Conservation (phyloP, 2,797 vertebrate species). For the Danio tinwini region DNA sequence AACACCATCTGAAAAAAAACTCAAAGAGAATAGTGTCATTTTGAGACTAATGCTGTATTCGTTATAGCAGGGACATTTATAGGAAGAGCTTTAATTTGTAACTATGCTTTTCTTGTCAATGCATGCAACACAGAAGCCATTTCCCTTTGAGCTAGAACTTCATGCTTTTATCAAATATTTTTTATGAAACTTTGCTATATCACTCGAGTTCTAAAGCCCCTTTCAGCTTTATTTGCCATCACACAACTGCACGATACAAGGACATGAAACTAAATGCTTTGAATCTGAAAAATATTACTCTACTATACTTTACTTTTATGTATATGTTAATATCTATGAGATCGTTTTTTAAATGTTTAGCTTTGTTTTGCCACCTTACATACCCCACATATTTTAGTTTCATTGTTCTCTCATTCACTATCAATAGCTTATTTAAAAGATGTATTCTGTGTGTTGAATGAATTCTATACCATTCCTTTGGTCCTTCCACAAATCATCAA, state of each 20-base stretch:
- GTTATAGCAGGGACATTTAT: too few relatives aligned
- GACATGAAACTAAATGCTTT: neutral
- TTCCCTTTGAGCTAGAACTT: neutral
- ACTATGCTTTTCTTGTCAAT: neutral
- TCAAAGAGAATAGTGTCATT: too few relatives aligned
- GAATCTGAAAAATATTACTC: neutral
- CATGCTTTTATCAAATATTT: neutral
- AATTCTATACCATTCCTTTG: neutral
- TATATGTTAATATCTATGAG: too few relatives aligned
- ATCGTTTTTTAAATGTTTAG: too few relatives aligned
- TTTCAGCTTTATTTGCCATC: neutral
- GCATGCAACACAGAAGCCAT: neutral
- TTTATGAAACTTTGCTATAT: neutral
- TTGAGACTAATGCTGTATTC: too few relatives aligned
- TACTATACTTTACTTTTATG: too few relatives aligned
- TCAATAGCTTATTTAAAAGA: neutral
- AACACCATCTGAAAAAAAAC: too few relatives aligned
- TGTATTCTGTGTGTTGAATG: neutral
- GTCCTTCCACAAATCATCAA: neutral
- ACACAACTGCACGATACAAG: neutral
- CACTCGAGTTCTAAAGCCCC: neutral
- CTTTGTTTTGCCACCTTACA: neutral
- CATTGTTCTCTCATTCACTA: too few relatives aligned
- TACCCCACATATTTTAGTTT: neutral
- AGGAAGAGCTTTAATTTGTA: too few relatives aligned